phyloP scores from a whole-genome alignment of 2,888 invertebrate species.

The Euzophera pinguis region DNA sequence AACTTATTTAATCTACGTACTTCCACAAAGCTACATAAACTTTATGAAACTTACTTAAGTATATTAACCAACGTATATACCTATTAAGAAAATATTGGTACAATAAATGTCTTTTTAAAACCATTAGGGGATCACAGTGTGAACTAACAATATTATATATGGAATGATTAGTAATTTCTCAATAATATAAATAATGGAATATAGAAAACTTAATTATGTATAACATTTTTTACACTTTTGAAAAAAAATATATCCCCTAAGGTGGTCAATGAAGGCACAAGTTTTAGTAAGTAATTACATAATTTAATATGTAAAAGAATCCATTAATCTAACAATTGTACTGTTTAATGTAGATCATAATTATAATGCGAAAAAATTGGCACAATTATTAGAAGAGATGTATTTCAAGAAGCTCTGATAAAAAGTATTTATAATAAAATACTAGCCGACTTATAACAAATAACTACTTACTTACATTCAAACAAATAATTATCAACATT shows the following conservation, averaged over 20 bases:
- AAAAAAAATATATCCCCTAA: constrained; percentile 20
- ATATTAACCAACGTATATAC: constrained; percentile 53
- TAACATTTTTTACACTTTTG: constrained; percentile 13
- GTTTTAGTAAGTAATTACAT: constrained; percentile 18
- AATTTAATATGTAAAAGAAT: constrained; percentile 28
- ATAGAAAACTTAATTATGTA: constrained; percentile 15
- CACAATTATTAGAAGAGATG: constrained; percentile 31
- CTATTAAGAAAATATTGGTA: constrained; percentile 53
- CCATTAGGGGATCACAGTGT: constrained; percentile 65
- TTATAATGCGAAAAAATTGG: constrained; percentile 33
- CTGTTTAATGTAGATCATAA: constrained; percentile 28
- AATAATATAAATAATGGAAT: constrained; percentile 24
- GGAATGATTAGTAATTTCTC: constrained; percentile 58
- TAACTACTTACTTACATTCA: constrained; percentile 15
- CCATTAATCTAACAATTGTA: constrained; percentile 48
- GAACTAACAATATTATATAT: constrained; percentile 56
- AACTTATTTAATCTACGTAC: constrained; percentile 65
- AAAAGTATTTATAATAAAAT: constrained; percentile 16
- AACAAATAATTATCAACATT: constrained; percentile 25
- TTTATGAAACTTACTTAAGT: constrained; percentile 66
- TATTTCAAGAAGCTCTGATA: constrained; percentile 10
- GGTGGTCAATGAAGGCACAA: constrained; percentile 26
- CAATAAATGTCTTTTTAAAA: constrained; percentile 37
- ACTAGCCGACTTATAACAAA: constrained; percentile 31
- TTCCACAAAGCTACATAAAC: constrained; percentile 55